phyloP scores from a whole-genome alignment of 1,140 invertebrate genomes.

The Micrasema minimum region DNA sequence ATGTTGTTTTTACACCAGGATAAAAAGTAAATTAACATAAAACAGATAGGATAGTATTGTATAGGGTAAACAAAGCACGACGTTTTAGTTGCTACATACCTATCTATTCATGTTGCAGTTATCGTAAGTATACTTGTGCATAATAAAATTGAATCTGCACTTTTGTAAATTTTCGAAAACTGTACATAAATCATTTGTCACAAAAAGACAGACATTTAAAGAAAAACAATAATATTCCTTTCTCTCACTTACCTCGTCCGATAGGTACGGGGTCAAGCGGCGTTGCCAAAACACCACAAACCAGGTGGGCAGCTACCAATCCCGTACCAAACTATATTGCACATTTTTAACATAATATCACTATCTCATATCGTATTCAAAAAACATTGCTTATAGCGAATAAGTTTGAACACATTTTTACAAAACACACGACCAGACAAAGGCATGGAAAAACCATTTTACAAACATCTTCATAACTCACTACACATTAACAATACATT shows the following conservation, averaged over 20 bases:
- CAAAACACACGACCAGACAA: constrained; percentile 29
- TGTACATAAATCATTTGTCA: constrained; percentile 7
- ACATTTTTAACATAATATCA: constrained; percentile 43
- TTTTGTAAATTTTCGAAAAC: neutral
- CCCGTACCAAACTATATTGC: constrained; percentile 42
- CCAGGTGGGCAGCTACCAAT: constrained; percentile 44
- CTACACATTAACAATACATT: constrained; percentile 37
- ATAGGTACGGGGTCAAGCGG: constrained; percentile 48
- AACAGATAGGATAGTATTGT: too few species aligned
- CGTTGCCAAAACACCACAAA: constrained; percentile 40
- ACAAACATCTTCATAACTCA: constrained; percentile 39
- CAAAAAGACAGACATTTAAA: constrained; percentile 3
- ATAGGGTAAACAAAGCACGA: too few species aligned
- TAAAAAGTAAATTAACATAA: too few species aligned
- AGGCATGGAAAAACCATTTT: constrained; percentile 39
- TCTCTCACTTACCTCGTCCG: constrained; percentile 47
- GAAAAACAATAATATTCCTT: constrained; percentile 31
- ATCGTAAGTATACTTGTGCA: neutral
- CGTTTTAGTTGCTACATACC: neutral
- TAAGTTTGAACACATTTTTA: constrained; percentile 47
- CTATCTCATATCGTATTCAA: constrained; percentile 42
- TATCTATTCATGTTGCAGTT: neutral
- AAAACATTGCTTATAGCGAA: constrained; percentile 17
- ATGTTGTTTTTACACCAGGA: too few species aligned
- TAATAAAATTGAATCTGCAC: neutral